Conservation (phyloP, 2,113 vertebrate species). For the Leucopternis melanops region DNA sequence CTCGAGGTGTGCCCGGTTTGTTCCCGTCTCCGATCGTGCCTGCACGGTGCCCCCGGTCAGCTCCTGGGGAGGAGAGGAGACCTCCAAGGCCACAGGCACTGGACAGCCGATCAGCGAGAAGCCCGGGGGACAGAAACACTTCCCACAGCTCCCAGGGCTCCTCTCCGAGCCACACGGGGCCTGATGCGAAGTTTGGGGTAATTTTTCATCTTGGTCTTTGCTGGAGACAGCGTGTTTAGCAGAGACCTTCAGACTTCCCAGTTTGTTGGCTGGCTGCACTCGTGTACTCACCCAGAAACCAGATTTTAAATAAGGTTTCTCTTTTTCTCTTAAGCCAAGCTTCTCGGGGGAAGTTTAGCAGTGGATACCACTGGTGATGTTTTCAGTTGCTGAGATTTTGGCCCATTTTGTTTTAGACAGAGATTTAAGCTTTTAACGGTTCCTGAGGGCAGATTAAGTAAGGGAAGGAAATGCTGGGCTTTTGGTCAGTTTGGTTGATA, state of each 20-base stretch:
- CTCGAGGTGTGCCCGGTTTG: rapidly evolving
- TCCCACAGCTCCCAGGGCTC: rapidly evolving
- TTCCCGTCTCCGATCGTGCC: rapidly evolving
- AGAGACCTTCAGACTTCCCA: neutral
- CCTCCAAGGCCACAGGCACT: rapidly evolving
- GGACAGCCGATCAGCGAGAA: neutral
- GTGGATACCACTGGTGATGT: too few relatives aligned
- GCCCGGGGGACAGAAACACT: neutral
- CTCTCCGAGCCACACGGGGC: rapidly evolving
- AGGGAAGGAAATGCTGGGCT: neutral
- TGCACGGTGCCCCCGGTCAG: neutral
- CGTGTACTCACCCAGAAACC: neutral
- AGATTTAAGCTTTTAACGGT: neutral
- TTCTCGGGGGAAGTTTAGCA: neutral
- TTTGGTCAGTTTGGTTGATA: neutral
- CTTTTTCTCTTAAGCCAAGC: neutral
- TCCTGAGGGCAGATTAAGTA: neutral
- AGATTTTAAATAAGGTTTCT: neutral
- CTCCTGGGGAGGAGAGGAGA: neutral
- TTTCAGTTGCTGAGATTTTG: neutral
- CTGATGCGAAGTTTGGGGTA: neutral
- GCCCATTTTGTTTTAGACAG: neutral
- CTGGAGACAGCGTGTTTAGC: neutral
- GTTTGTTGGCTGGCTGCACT: neutral
- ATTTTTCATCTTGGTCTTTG: neutral